Evolutionary conservation across 2,113 vertebrate species (phyloP), one percentile per base, ranked within the genome.

Genomic region (Geococcyx californianus): DNA sequence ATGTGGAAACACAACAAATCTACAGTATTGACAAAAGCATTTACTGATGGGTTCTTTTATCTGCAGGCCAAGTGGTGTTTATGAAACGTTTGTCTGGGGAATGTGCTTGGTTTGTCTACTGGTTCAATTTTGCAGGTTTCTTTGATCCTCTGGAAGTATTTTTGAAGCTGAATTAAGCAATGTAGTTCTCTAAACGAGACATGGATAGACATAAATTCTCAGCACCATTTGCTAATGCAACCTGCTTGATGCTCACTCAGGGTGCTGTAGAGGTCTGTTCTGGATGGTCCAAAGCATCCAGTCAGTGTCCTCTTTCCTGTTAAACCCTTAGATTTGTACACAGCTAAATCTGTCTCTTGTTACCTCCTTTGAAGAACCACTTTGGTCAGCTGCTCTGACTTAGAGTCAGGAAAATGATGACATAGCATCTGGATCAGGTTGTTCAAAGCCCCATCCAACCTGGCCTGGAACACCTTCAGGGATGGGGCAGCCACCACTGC

Each of bases 1-100:
- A 86, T 83, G 59, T 93, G 97, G 96, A 96, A 97, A 91, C 81
- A 74, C 58, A 81, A 84, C 93, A 87, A 94, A 94, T 88, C 72
- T 40, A 75, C 62, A 63, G n/a, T 31, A 78, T 78, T 94, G 95
- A 92, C 87, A 87, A 83, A 95, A 80, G 91, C 55, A 3, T 77
- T 96, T 91, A 76, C 90, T 75, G 28, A 20, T 74, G 44, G 94
- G 47, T 83, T 91, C 72, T 87, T 96, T 95, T 82, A 78, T 93
- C 94, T 92, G 6, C 40, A 45, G 64, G 59, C 87, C 25, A 47
- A 90, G 60, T 19, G 51, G 56, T 42, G 33, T 77, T 93, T 85
- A 66, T 55, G 44, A 54, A 58, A 29, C 44, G n/a, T 70, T 77
- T 93, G 74, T 68, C 78, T 13, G 4, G 90, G 82, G 83, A 88